Percentiles rank a stretch among this genome's conserved stretches.
These are phyloP conservation scores for Catostylus mosaicus DNA, from an alignment of 30 jellyfish, hydroid and myxozoan species.

Conservation along the genomic window DNA sequence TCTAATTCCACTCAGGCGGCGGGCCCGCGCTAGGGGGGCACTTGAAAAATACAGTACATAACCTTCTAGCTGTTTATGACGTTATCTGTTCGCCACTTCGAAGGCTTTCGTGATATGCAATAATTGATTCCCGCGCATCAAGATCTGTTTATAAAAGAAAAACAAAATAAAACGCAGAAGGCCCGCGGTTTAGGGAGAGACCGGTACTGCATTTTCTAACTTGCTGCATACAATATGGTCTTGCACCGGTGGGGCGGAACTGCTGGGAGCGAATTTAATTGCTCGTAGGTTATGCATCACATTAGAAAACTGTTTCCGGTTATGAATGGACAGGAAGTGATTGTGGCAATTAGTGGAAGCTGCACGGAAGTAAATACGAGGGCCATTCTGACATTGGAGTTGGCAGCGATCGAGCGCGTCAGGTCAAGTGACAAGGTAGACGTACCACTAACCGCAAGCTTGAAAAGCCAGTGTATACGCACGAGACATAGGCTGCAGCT, in stretches of 20 bases:
- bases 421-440: background rate
- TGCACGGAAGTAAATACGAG: constrained; percentile 5
- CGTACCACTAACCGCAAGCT: background rate
- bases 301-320: constrained; percentile 30
- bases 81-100: too few species aligned
- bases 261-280: background rate
- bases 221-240: constrained; percentile 17
- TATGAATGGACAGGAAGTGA: constrained; percentile 63
- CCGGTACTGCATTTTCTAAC: constrained; percentile 26
- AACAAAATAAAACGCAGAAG: constrained; percentile 35
- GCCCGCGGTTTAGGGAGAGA: constrained; percentile 57
- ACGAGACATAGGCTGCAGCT: background rate
- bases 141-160: background rate
- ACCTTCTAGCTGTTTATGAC: too few species aligned
- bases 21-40: too few species aligned
- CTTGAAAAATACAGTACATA: too few species aligned
- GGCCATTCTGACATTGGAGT: background rate
- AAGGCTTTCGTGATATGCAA: background rate
- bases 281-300: constrained; percentile 27
- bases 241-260: constrained; percentile 35
- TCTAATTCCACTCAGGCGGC: too few species aligned
- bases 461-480: background rate
- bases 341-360: constrained; percentile 16
- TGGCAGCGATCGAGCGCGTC: background rate
- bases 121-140: constrained; percentile 20